Percentiles rank a stretch among this genome's conserved stretches.
Conservation (phyloP, 2,888 invertebrate species). For the Eupithecia subumbrata region DNA sequence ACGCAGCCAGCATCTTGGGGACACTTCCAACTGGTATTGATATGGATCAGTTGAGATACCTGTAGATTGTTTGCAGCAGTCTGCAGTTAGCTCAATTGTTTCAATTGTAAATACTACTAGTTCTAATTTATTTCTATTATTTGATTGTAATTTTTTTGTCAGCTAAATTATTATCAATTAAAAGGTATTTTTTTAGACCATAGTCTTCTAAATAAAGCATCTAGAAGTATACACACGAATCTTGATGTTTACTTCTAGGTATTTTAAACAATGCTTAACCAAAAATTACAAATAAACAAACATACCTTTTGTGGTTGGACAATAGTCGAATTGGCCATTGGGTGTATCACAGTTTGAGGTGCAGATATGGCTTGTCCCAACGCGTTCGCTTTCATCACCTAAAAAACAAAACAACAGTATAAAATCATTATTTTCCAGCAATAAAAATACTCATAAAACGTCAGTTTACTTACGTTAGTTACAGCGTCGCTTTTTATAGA, state of each 20-base stretch:
- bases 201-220: no score
- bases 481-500: conserved; percentile 62
- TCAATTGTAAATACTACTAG: no score
- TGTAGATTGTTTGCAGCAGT: no score
- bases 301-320: conserved; percentile 56
- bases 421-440: not conserved
- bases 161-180: no score
- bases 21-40: no score
- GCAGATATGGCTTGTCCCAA: conserved; percentile 48
- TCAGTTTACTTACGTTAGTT: conserved; percentile 52
- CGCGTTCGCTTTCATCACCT: conserved; percentile 48
- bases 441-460: conserved; percentile 16
- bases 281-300: not conserved
- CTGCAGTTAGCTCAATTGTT: no score
- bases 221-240: not conserved
- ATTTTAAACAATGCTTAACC: not conserved
- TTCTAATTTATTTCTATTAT: no score
- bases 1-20: no score
- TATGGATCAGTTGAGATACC: no score
- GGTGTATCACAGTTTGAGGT: conserved; percentile 52
- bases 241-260: not conserved
- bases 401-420: conserved; percentile 22
- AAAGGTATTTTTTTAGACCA: no score
- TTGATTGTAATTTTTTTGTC: no score
- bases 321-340: conserved; percentile 48